Percentiles rank a stretch among this genome's conserved stretches.
phyloP scores from a whole-genome alignment of 2,888 invertebrate genomes.

The Diplolepis rosae region DNA sequence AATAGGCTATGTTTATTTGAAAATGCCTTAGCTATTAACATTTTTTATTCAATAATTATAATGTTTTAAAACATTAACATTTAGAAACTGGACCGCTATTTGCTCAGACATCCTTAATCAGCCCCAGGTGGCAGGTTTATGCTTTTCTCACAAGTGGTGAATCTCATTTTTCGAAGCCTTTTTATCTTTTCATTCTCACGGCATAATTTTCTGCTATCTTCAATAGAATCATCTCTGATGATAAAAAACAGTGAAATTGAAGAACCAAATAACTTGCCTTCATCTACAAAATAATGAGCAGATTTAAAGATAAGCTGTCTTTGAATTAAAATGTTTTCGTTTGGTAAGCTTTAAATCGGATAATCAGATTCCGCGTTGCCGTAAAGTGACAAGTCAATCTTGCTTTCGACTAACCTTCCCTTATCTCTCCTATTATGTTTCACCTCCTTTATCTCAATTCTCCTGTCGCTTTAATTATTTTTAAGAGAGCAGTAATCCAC shows the following conservation, averaged over 20 bases:
- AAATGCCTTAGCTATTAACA: too few relatives aligned
- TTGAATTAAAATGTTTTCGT: not conserved
- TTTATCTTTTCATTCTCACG: not conserved
- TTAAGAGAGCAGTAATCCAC: conserved; percentile 24
- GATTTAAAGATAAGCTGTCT: conserved; percentile 12
- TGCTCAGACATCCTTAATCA: not conserved
- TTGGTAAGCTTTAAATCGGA: not conserved
- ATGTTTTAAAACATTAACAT: too few relatives aligned
- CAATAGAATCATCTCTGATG: not conserved
- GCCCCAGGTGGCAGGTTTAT: not conserved
- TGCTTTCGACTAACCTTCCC: conserved; percentile 15
- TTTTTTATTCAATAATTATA: too few relatives aligned
- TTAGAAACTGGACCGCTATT: not conserved
- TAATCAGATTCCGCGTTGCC: conserved; percentile 19
- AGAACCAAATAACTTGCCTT: conserved; percentile 11
- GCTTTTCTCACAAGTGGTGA: not conserved
- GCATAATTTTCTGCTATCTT: not conserved
- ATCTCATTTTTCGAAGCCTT: too few relatives aligned
- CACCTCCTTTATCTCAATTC: conserved; percentile 17
- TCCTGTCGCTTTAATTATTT: conserved; percentile 31
- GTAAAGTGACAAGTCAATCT: conserved; percentile 25
- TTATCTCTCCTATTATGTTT: conserved; percentile 25
- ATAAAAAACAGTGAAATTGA: conserved; percentile 4
- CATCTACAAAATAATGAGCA: conserved; percentile 21
- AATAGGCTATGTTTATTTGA: too few relatives aligned